Evolutionary conservation across 2,888 invertebrate genomes (phyloP), one percentile per base, ranked within the genome.

Genomic region (Desoria tigrina): DNA sequence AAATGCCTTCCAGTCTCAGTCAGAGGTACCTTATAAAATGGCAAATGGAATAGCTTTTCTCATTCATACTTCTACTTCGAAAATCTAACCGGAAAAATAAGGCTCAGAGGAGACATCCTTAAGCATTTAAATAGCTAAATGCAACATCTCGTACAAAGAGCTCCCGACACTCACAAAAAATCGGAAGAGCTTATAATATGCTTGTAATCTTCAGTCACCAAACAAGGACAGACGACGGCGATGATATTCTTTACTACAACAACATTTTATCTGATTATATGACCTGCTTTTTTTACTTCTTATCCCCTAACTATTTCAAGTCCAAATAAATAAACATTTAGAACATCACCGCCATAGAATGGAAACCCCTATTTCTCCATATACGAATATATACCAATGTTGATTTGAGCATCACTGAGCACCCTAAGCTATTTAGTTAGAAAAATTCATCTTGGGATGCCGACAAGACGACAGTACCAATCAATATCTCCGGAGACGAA

Each of bases 131-230:
- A 6, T 14, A 51, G 53, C 16, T 27, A 26, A 51, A 27, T 51
- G 23, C 53, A 27, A 51, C 53, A 11, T 23, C 24, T 51, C 4
- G 4, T 9, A 42, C 54, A 67, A 67, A 63, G 69, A 51, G 55
- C 18, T 61, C 63, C 69, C 66, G 51, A 23, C 61, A 53, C 42
- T 59, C 27, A 51, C 51, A 54, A 58, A 70, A 66, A 66, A 66
- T 65, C 56, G 60, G 68, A 65, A 65, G 68, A 65, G 68, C 64
- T 69, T 69, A n/a, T n/a, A 66, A 61, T 66, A 69, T 32, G 7
- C 51, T 51, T 26, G 24, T 51, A 58, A 55, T 63, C 51, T 57
- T 63, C 60, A 56, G 63, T 67, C 61, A 61, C 63, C 63, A 64
- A 64, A 67, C 63, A 67, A 45, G 45, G 45, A 45, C 45, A 45